Base-by-base conservation (phyloP, 2,797 vertebrate species). In the Brotogeris chrysoptera region DNA sequence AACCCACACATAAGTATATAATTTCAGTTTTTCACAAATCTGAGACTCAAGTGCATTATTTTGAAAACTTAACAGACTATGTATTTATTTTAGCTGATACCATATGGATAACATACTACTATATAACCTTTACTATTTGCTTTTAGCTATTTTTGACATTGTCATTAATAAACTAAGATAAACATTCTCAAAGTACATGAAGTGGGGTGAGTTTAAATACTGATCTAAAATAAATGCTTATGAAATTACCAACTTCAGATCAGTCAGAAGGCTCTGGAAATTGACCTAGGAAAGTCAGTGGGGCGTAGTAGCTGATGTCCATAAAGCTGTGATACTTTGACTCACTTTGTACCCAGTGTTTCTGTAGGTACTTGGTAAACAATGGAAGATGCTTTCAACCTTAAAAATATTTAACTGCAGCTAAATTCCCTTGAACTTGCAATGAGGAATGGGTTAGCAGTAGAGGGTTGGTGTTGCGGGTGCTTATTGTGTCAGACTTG, bases 391-490 rank as follows among this genome's bases (percentile, higher is more conserved):
- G 32, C 7, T 20, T 53, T 82, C 0, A 1, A 46, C 16, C 9
- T 65, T 44, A 49, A 49, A 70, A 53, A 36, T 65, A 46, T 16
- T 52, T 57, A 79, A 8, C 32, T 36, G 27, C 43, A 70, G 68
- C 64, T 34, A n/a, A 32, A 36, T 59, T 72, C 18, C 9, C 13
- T 63, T 69, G 14, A 24, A 28, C 32, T 79, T 0, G 0, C 0
- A 3, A 0, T n/a, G 25, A 17, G 30, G 46, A 28, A 49, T 12
- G 23, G 19, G 17, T 49, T 72, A 52, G 14, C 5, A 41, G 34
- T 6, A 32, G 73, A 60, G 18, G 23, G 5, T 18, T 63, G 20
- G 8, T 61, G 23, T 4, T 52, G 23, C 52, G 52, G 20, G 8
- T 52, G 52, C 47, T 70, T 36, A 8, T 11, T 20, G 13, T 52